Base-by-base conservation (phyloP, 2,888 invertebrate genomes). In the Cerastoderma edule region DNA sequence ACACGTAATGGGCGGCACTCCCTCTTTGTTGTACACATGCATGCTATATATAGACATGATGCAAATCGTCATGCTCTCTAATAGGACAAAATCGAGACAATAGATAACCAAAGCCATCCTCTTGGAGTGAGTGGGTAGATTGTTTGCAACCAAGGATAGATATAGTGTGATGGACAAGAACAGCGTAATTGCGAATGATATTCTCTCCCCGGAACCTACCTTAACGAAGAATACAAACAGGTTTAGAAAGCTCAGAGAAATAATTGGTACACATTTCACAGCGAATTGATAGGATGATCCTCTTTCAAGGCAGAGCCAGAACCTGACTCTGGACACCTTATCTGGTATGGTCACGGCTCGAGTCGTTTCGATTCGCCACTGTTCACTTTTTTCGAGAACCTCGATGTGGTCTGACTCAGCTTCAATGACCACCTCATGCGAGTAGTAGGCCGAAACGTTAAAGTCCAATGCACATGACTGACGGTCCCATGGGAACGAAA, bases 401-500 rank as follows among this genome's bases (percentile, higher is more conserved):
- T 16, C 30, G 2, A 60, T 60, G 0, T 39, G 22, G 39, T 39
- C 39, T 19, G 19, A 24, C 5, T 60, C 60, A 1, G n/a, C 22
- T 33, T 60, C n/a, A 5, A 60, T 24, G 3, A 44, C 19, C 6
- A 71, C 63, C 22, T 75, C 63, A 13, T 35, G 1, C 3, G 54
- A 16, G 2, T 6, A 6, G 44, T 75, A 67, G 32, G 44, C 67
- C 53, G 67, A 67, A 5, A 75, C 64, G 16, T 67, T 22, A 35
- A 75, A 71, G 2, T 53, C 22, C 0, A 71, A 27, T 0, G 35
- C 27, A 46, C 75, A 71, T 13, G 53, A 67, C 46, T 75, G 75
- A 30, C 44, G 39, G 48, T 75, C 75, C 75, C 75, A 77, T 28
- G 76, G 76, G 64, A 65, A 77, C 3, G 72, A 60, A 16, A 44